These are phyloP conservation scores for Agrotis clavis DNA, from an alignment of 2,888 invertebrate genomes.

Conservation along the genomic window DNA sequence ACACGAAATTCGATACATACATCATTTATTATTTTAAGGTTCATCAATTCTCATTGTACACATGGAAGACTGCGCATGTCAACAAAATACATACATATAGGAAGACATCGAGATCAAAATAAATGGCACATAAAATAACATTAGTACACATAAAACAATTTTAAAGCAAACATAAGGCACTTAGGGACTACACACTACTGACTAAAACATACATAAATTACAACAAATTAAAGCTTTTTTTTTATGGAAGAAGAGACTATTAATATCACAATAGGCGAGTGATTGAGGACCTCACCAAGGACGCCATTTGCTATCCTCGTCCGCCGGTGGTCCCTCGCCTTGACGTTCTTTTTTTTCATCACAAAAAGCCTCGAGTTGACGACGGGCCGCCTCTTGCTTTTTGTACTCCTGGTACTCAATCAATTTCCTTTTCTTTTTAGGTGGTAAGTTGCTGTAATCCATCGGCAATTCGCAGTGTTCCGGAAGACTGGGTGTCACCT, in stretches of 20 bases:
- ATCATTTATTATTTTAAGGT: slow-evolving; percentile 53
- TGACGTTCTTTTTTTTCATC: slow-evolving; percentile 81
- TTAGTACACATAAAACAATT: slow-evolving; percentile 54
- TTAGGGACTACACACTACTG: slow-evolving; percentile 59
- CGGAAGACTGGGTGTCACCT: slow-evolving; percentile 79
- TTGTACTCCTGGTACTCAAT: slow-evolving; percentile 90
- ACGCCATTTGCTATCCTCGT: slow-evolving; percentile 86
- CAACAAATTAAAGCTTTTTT: slow-evolving; percentile 90
- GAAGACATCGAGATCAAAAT: slow-evolving; percentile 88
- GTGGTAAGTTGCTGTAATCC: slow-evolving; percentile 90
- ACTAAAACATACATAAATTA: slow-evolving; percentile 77
- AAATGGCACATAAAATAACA: slow-evolving; percentile 82
- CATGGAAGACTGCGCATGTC: slow-evolving; percentile 60
- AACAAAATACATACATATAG: slow-evolving; percentile 69
- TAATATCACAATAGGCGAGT: slow-evolving; percentile 84
- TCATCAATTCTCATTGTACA: slow-evolving; percentile 50
- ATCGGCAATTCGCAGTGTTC: slow-evolving; percentile 88
- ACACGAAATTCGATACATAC: slow-evolving; percentile 46
- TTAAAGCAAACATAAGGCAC: slow-evolving; percentile 64
- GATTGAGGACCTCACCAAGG: slow-evolving; percentile 79
- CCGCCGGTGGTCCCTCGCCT: slow-evolving; percentile 78
- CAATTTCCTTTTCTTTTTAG: slow-evolving; percentile 90
- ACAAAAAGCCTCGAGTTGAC: slow-evolving; percentile 84
- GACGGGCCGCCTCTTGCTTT: slow-evolving; percentile 88
- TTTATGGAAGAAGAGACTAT: slow-evolving; percentile 88